These are phyloP conservation scores for Lasioglossum pauxillum DNA, from an alignment of 2,888 invertebrate genomes.

Conservation along the genomic window DNA sequence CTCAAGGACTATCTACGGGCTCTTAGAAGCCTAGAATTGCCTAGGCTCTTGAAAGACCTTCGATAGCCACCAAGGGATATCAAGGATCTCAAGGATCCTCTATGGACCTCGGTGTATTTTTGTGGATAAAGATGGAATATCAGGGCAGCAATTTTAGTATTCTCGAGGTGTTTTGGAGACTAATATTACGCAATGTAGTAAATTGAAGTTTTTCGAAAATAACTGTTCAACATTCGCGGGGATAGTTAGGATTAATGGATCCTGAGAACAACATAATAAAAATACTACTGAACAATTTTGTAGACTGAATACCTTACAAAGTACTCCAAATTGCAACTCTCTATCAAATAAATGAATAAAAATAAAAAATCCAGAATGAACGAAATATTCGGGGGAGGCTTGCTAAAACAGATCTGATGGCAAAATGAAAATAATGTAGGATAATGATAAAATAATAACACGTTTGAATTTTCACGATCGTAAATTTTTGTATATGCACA, in stretches of 20 bases:
- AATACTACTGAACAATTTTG: background rate
- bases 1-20: background rate
- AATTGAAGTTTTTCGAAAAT: background rate
- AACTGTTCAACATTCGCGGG: background rate
- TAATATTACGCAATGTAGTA: background rate
- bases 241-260: no score
- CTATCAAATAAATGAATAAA: background rate
- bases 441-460: background rate
- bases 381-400: background rate
- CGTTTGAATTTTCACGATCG: no score
- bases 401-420: background rate
- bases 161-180: background rate
- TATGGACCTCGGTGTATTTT: background rate
- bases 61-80: background rate
- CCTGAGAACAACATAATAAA: no score
- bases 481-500: no score
- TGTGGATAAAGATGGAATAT: background rate
- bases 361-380: background rate
- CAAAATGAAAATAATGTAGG: background rate
- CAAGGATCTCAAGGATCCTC: background rate
- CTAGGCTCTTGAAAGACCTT: background rate
- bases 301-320: background rate
- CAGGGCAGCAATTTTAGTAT: background rate
- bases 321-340: background rate
- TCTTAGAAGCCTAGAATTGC: background rate